Evolutionary conservation across 2,113 vertebrate species (phyloP), one percentile per base, ranked within the genome.

Genomic region (Athene cunicularia): DNA sequence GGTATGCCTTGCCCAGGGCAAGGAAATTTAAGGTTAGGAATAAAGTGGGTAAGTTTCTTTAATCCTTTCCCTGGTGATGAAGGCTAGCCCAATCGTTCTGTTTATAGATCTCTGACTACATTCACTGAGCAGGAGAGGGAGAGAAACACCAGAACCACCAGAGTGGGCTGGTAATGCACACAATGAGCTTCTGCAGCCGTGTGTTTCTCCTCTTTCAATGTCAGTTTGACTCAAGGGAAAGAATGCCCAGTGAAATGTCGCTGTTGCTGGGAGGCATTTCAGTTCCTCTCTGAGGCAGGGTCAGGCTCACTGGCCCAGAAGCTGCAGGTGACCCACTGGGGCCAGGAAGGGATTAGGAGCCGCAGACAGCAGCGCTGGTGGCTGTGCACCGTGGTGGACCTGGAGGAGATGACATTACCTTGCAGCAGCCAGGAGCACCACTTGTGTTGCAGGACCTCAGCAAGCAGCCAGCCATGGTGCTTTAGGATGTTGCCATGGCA

Each of bases 311-410:
- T 80, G 85, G 43, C 53, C 84, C 12, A 2, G 53, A 22, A 72
- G 60, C 72, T 92, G 56, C 39, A 56, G 90, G 83, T 75, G 62
- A 68, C 88, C 95, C 3, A 22, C 89, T 85, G 80, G 27, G 64
- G 41, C 45, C 93, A 91, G 94, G 91, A 95, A 95, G 77, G 45
- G 80, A 85, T 96, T 87, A 89, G 66, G 52, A 68, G 47, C 37
- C 15, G 52, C 1, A 5, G 33, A 59, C 9, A 32, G 43, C 52
- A 32, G 43, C 0, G 0, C 56, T 41, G 72, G 26, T 32, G 75
- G 49, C 75, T 55, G 45, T 6, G 33, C 33, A 37, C 39, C 0
- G 0, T 0, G 0, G 39, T 28, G 55, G 60, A 59, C 52, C 35
- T 26, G 59, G 13, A 67, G 63, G 37, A 90, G 63, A 17, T 26